Evolutionary conservation across 2,888 invertebrate species (phyloP).

Genomic region (Tanypteryx hageni): DNA sequence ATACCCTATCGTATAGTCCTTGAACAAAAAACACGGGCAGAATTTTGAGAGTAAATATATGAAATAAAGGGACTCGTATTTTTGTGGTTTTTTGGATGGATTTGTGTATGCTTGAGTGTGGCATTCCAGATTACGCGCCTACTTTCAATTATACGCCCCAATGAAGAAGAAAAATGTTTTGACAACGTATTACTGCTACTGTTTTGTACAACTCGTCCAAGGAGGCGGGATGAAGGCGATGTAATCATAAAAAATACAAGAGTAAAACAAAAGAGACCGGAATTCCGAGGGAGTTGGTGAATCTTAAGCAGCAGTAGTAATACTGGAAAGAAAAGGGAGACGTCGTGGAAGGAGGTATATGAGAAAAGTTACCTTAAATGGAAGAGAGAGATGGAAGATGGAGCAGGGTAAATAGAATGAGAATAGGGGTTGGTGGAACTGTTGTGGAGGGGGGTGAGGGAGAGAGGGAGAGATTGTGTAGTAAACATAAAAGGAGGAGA

Average conservation of each 20-base stretch:
- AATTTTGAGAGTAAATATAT: no score
- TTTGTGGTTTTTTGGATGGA: no score
- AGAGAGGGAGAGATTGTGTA: not conserved
- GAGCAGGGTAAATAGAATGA: not conserved
- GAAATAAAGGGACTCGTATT: no score
- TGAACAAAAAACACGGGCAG: no score
- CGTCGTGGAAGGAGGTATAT: not conserved
- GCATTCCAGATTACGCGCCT: no score
- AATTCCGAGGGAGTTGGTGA: constrained; percentile 35
- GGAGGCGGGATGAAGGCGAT: no score
- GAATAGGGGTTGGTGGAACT: not conserved
- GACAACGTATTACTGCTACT: no score
- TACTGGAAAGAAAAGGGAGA: not conserved
- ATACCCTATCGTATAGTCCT: no score
- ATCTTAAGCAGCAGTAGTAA: constrained; percentile 43
- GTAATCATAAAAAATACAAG: constrained; percentile 42
- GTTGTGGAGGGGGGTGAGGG: not conserved
- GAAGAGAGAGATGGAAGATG: not conserved
- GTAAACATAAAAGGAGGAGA: not conserved
- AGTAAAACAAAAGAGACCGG: constrained; percentile 11
- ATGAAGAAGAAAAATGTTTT: no score
- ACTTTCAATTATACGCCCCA: no score
- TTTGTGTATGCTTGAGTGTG: no score
- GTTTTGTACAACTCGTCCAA: no score
- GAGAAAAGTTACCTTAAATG: not conserved